Percentiles rank a stretch among this genome's conserved stretches.
phyloP scores from a whole-genome alignment of 2,888 invertebrate species.

The Coelinius sp. region DNA sequence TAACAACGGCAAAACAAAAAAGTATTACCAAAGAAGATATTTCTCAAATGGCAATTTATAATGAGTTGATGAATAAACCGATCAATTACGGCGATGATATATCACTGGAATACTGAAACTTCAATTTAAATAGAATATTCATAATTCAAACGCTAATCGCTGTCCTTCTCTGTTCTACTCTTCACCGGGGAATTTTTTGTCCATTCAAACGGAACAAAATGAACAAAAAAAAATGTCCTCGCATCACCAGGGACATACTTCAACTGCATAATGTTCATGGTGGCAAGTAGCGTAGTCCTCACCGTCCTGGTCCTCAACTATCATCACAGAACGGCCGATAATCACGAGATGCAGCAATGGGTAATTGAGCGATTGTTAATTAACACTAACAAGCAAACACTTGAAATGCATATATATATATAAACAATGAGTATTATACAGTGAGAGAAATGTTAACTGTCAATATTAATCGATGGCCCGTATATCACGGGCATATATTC shows the following conservation, averaged over 20 bases:
- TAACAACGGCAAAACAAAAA: neutral
- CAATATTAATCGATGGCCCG: neutral
- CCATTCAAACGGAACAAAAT: neutral
- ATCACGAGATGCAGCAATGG: constrained; percentile 97
- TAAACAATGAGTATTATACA: neutral
- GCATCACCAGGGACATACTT: constrained; percentile 91
- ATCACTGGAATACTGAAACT: constrained; percentile 16
- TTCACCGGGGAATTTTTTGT: constrained; percentile 55
- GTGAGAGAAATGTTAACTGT: neutral
- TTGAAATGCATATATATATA: neutral
- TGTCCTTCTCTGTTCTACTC: constrained; percentile 55
- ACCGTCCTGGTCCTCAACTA: constrained; percentile 98
- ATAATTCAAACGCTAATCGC: constrained; percentile 63
- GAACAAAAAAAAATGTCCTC: constrained; percentile 47
- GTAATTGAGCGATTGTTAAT: constrained; percentile 75
- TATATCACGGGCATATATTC: neutral
- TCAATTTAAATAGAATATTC: neutral
- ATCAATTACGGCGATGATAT: neutral
- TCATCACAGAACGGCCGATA: constrained; percentile 96
- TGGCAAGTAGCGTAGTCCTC: constrained; percentile 96
- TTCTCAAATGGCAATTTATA: neutral
- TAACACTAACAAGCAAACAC: constrained; percentile 14
- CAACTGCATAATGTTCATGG: constrained; percentile 99
- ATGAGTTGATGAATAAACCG: neutral
- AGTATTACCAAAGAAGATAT: neutral